Conservation (phyloP, 2,888 invertebrate species). For the Syrista parreyssii region DNA sequence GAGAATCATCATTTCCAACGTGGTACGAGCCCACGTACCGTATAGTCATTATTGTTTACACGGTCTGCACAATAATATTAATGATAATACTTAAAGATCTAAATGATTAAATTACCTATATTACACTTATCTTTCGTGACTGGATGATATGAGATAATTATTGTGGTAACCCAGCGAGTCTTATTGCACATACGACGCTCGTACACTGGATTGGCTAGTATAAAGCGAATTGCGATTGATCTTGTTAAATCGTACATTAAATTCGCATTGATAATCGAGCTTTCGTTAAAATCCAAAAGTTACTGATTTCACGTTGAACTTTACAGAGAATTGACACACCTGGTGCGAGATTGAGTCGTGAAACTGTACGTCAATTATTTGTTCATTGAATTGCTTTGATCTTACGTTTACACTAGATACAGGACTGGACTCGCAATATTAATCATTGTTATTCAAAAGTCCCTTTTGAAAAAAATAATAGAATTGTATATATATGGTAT, state of each 20-base stretch:
- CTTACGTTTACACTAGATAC: background rate
- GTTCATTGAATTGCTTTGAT: background rate
- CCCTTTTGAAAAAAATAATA: background rate
- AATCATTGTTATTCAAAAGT: background rate
- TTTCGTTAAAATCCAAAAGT: background rate
- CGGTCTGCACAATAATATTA: background rate
- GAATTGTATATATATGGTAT: too few species aligned
- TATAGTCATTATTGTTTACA: background rate
- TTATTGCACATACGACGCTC: conserved; percentile 58
- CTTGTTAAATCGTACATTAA: conserved; percentile 25
- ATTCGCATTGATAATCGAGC: background rate
- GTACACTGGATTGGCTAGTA: conserved; percentile 4
- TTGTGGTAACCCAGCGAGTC: conserved; percentile 58
- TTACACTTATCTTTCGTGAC: conserved; percentile 49
- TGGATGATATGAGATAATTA: conserved; percentile 49
- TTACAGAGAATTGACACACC: background rate
- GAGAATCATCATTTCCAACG: background rate
- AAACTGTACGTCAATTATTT: background rate
- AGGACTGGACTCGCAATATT: background rate
- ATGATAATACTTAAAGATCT: background rate
- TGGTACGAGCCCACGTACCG: background rate
- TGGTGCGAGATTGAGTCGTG: background rate
- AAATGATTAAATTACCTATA: conserved; percentile 11
- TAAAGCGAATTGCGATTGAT: conserved; percentile 26
- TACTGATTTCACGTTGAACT: background rate